Conservation (phyloP, 1,140 invertebrate genomes). For the Drosophila lowei region DNA sequence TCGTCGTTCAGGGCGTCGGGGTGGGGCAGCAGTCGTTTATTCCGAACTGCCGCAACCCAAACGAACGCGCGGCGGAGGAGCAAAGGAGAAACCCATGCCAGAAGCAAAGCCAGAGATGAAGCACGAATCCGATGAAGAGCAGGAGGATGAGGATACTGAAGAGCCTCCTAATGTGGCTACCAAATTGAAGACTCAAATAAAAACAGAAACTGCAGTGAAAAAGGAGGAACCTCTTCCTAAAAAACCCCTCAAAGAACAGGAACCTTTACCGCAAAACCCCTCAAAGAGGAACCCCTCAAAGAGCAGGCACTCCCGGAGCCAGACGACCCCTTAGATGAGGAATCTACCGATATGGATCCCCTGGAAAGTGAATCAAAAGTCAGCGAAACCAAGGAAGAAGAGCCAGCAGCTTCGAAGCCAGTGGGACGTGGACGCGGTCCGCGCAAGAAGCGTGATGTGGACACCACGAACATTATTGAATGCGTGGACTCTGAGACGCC, state of each 20-base stretch:
- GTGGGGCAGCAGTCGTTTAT: slow-evolving; percentile 59
- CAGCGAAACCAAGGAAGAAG: slow-evolving; percentile 3
- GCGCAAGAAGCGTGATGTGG: slow-evolving; percentile 85
- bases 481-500: slow-evolving; percentile 83
- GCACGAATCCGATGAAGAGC: slow-evolving; percentile 6
- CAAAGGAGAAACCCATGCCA: slow-evolving; percentile 34
- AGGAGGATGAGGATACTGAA: background rate
- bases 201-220: background rate
- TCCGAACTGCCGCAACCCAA: slow-evolving; percentile 69
- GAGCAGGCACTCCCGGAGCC: slow-evolving; percentile 6
- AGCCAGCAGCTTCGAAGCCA: slow-evolving; percentile 7
- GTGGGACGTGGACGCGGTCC: slow-evolving; percentile 66
- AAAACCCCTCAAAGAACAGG: slow-evolving; percentile 1
- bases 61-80: slow-evolving; percentile 56
- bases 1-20: slow-evolving; percentile 69
- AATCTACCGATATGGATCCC: too few species aligned
- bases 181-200: slow-evolving; percentile 1
- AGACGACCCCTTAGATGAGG: slow-evolving; percentile 9
- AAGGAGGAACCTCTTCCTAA: background rate
- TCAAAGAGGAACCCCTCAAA: slow-evolving; percentile 18
- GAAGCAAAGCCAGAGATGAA: slow-evolving; percentile 29
- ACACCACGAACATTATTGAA: slow-evolving; percentile 81
- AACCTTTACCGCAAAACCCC: slow-evolving; percentile 15
- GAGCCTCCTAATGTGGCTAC: background rate
- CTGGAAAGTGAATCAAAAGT: too few species aligned